These are phyloP conservation scores for Oikopleura vanhoeffeni DNA, from an alignment of 23 tunicate genomes.

Conservation along the genomic window DNA sequence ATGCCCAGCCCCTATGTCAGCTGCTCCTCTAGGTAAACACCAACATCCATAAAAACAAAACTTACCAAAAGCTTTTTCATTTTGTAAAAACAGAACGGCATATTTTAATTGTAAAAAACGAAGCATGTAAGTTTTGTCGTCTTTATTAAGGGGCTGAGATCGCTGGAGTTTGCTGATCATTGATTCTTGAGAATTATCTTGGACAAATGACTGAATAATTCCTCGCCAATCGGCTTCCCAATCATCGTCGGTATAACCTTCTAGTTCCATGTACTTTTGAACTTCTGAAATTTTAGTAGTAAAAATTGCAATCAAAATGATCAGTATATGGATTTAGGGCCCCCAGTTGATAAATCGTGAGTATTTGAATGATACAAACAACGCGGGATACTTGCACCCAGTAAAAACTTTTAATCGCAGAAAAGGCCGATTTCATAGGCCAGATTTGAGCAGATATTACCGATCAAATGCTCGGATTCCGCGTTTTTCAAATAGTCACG, in stretches of 20 bases:
- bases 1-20: not conserved
- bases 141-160: not conserved
- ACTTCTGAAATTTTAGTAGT: too few relatives aligned
- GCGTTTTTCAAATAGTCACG: too few relatives aligned
- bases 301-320: too few relatives aligned
- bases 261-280: not conserved
- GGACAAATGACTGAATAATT: not conserved
- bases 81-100: not conserved
- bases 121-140: not conserved
- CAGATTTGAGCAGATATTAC: too few relatives aligned
- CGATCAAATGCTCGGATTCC: too few relatives aligned
- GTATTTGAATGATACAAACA: too few relatives aligned
- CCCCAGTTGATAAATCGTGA: too few relatives aligned
- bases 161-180: not conserved
- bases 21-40: conserved; percentile 5
- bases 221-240: not conserved
- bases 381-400: too few relatives aligned
- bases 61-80: not conserved
- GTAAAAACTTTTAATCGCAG: too few relatives aligned
- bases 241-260: not conserved
- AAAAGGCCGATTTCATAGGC: too few relatives aligned
- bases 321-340: too few relatives aligned
- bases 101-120: not conserved
- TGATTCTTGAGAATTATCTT: not conserved
- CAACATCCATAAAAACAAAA: conserved; percentile 12